Percentiles rank a stretch among this genome's conserved stretches.
These are phyloP conservation scores for Microcebus tavaratra DNA, from an alignment of 2,113 vertebrate species.

Conservation along the genomic window DNA sequence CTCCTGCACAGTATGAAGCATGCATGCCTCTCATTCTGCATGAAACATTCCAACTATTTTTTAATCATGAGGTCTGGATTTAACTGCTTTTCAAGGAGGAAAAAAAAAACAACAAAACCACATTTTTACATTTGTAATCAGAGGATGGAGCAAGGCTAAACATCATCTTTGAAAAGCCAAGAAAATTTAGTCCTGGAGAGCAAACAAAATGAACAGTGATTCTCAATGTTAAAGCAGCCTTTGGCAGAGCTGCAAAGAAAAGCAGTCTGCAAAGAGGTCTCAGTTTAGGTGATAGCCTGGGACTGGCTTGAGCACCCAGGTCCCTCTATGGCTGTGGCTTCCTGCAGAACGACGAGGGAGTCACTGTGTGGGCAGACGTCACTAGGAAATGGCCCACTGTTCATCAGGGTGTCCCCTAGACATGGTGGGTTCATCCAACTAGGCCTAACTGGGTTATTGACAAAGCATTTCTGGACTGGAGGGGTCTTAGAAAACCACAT, in stretches of 20 bases:
- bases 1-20: too few relatives aligned
- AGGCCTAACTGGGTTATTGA: not conserved
- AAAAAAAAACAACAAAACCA: not conserved
- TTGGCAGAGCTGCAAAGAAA: not conserved
- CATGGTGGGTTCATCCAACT: not conserved
- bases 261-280: not conserved
- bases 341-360: not conserved
- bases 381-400: not conserved
- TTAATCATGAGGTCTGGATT: too few relatives aligned
- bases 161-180: not conserved
- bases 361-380: not conserved
- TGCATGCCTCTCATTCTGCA: too few relatives aligned
- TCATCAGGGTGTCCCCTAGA: not conserved
- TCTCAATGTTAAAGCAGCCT: not conserved
- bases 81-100: too few relatives aligned
- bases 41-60: too few relatives aligned
- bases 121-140: constrained; percentile 28
- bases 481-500: not conserved
- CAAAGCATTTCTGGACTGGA: not conserved
- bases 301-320: not conserved
- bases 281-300: not conserved
- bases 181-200: not conserved
- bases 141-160: not conserved
- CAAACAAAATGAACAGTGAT: not conserved
- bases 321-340: not conserved